These are phyloP conservation scores for Chrysaora quinquecirrha DNA, from an alignment of 30 jellyfish, hydroid and myxozoan genomes.

Conservation along the genomic window DNA sequence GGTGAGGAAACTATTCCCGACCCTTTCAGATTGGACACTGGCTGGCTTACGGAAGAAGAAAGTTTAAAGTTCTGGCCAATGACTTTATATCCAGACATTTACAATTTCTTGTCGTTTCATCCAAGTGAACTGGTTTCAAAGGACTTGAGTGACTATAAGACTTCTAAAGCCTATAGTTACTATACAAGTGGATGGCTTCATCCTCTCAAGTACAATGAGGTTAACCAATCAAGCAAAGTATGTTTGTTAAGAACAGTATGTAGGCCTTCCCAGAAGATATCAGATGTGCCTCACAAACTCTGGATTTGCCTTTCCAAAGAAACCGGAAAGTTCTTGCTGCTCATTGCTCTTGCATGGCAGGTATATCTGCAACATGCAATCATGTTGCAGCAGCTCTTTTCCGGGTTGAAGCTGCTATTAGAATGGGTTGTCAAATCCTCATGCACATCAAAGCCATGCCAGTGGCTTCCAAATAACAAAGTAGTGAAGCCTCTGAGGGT, in stretches of 20 bases:
- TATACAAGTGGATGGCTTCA: slow-evolving; percentile 46
- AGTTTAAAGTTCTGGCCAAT: slow-evolving; percentile 25
- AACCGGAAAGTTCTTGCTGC: slow-evolving; percentile 24
- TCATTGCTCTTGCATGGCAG: slow-evolving; percentile 71
- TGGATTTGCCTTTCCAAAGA: slow-evolving; percentile 35
- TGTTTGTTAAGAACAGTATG: slow-evolving; percentile 44
- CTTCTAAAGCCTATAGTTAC: slow-evolving; percentile 55
- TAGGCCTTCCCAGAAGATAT: slow-evolving; percentile 31
- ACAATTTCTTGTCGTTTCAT: background rate
- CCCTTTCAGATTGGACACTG: slow-evolving; percentile 6
- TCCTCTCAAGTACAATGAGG: slow-evolving; percentile 28
- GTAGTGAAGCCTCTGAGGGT: slow-evolving; percentile 18
- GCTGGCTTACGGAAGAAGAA: slow-evolving; percentile 30
- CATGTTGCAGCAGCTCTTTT: slow-evolving; percentile 54
- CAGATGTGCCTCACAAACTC: slow-evolving; percentile 34
- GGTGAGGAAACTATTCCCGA: slow-evolving; percentile 30
- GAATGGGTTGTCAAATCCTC: slow-evolving; percentile 56
- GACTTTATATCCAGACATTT: slow-evolving; percentile 31
- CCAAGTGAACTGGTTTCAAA: slow-evolving; percentile 10
- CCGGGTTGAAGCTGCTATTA: slow-evolving; percentile 46
- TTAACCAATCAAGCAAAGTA: slow-evolving; percentile 5
- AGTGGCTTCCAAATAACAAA: slow-evolving; percentile 39
- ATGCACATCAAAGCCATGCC: slow-evolving; percentile 29
- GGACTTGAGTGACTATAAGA: slow-evolving; percentile 39
- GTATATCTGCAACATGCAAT: slow-evolving; percentile 44